phyloP scores from a whole-genome alignment of 2,113 vertebrate species.

The Thalassarche chlororhynchos region DNA sequence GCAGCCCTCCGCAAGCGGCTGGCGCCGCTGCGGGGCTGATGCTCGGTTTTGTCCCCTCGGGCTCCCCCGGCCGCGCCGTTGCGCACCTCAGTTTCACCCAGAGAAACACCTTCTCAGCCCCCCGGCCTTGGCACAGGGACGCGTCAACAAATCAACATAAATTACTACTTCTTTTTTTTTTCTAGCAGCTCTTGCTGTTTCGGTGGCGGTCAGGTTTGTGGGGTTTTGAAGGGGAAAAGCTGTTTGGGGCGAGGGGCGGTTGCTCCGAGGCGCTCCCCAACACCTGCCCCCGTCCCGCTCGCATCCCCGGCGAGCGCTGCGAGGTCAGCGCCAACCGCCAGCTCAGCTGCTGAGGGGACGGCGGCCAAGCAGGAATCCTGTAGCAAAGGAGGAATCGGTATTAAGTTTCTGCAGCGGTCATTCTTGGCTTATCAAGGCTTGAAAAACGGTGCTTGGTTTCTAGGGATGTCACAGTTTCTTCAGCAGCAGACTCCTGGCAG shows the following conservation, averaged over 20 bases:
- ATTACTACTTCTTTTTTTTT: too few relatives aligned
- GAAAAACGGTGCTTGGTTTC: background rate
- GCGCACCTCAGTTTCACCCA: background rate
- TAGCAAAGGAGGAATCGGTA: fast-evolving
- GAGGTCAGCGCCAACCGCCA: background rate
- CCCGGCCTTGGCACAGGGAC: fast-evolving
- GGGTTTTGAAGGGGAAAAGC: background rate
- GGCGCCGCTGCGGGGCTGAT: background rate
- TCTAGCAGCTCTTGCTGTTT: background rate
- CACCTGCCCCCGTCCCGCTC: fast-evolving
- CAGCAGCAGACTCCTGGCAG: fast-evolving
- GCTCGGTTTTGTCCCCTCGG: too few relatives aligned
- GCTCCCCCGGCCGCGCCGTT: background rate
- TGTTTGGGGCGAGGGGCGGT: background rate
- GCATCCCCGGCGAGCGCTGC: too few relatives aligned
- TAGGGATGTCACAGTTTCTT: background rate
- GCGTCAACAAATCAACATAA: background rate
- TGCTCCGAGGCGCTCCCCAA: too few relatives aligned
- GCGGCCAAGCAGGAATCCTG: background rate
- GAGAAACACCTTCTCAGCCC: background rate
- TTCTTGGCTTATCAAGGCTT: background rate
- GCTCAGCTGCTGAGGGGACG: background rate
- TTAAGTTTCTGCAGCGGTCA: background rate
- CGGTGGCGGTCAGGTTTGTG: background rate
- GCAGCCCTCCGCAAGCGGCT: background rate